phyloP scores from a whole-genome alignment of 1,140 invertebrate species.

The Oedothorax gibbosus region DNA sequence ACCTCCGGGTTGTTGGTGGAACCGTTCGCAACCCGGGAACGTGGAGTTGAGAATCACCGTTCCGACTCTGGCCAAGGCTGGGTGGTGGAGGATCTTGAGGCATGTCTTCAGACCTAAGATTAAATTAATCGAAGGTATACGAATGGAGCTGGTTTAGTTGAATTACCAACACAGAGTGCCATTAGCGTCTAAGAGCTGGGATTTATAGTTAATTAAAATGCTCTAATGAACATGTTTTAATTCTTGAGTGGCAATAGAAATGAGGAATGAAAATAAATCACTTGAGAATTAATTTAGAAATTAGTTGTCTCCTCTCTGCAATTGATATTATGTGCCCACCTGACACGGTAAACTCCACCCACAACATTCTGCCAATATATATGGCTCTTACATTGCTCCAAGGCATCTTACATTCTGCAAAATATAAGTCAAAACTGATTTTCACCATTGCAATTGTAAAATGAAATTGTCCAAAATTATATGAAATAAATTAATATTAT shows the following conservation, averaged over 20 bases:
- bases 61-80: slow-evolving; percentile 51
- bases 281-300: no score
- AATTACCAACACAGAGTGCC: not conserved
- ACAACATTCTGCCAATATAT: no score
- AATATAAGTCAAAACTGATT: no score
- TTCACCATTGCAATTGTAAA: no score
- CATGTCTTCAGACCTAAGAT: slow-evolving; percentile 61
- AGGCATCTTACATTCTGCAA: no score
- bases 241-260: not conserved
- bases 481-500: no score
- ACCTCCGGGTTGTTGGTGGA: not conserved
- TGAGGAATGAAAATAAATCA: not conserved
- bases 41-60: slow-evolving; percentile 67
- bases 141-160: not conserved
- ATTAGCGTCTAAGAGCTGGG: rapidly evolving
- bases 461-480: no score
- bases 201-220: not conserved
- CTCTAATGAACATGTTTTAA: not conserved
- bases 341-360: no score
- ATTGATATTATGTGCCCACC: no score
- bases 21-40: slow-evolving; percentile 63
- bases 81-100: slow-evolving; percentile 50
- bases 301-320: no score
- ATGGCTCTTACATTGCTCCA: no score
- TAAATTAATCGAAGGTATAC: not conserved